Evolutionary conservation across 1,140 invertebrate species (phyloP).

Genomic region (Brachystomella parvula): DNA sequence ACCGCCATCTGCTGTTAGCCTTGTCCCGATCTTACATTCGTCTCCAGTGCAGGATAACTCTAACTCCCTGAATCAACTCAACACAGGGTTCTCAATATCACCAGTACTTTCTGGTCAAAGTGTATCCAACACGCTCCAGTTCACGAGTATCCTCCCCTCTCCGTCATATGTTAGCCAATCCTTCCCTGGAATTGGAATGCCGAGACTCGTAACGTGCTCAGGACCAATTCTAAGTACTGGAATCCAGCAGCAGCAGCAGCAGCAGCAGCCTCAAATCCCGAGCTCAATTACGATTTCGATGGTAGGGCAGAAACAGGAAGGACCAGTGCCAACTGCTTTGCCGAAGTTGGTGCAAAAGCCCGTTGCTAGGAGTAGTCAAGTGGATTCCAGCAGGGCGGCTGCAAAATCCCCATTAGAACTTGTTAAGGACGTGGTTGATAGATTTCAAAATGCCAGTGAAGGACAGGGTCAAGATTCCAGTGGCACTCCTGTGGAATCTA

Average conservation of each 20-base stretch:
- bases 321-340: background rate
- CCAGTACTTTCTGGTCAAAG: slow-evolving; percentile 19
- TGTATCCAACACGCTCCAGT: background rate
- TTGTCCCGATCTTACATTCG: slow-evolving; percentile 21
- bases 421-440: slow-evolving; percentile 36
- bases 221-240: slow-evolving; percentile 12
- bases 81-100: slow-evolving; percentile 33
- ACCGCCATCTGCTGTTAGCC: slow-evolving; percentile 13
- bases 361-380: background rate
- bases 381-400: background rate
- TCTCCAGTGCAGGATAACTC: background rate
- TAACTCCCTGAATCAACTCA: background rate
- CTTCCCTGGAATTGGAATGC: background rate
- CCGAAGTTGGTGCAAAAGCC: slow-evolving; percentile 1
- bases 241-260: background rate
- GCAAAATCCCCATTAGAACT: slow-evolving; percentile 37
- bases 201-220: background rate
- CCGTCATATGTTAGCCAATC: background rate
- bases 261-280: slow-evolving; percentile 15
- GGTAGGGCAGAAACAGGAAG: slow-evolving; percentile 12
- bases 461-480: slow-evolving; percentile 7
- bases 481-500: background rate
- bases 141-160: background rate
- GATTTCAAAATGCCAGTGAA: slow-evolving; percentile 20
- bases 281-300: slow-evolving; percentile 34